Base-by-base conservation (phyloP, 2,888 invertebrate species). In the Caradrina clavipalpis region DNA sequence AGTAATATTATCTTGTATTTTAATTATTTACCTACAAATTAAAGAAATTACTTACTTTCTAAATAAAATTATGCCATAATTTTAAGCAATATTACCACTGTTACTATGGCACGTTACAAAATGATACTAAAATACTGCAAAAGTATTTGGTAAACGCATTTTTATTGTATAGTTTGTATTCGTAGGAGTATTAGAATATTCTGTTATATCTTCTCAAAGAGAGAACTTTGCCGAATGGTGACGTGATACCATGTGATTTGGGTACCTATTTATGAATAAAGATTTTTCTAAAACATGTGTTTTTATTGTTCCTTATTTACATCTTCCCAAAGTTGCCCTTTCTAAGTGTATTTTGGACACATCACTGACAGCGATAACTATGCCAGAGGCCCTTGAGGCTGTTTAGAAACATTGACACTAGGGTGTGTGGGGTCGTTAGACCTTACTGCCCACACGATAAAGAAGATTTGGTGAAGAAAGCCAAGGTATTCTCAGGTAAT, bases 171-270 rank as follows among this genome's bases (percentile, higher is more conserved):
- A 78, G 68, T 64, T 54, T 54, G 59, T 58, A 73, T 19, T 47
- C 56, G n/a, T 59, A 42, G 31, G 50, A 60, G 39, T 69, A 59
- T 39, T 60, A 66, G 51, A 71, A 31, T 61, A 67, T 68, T 69
- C 73, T 71, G 68, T 80, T 74, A 66, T 47, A 53, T 65, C 59
- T 62, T 78, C 73, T 75, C 22, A 0, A 39, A 35, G 67, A 61
- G 69, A 80, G 78, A 79, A 78, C 47, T 81, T 87, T 88, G 89
- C 88, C 88, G 83, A 80, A 82, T 85, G 82, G 84, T 88, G 81
- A 88, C 86, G 91, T 92, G 91, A 92, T 92, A 90, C 87, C 88
- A 86, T 92, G 93, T 92, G 92, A 93, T 93, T 90, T 91, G 93
- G 78, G 78, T 81, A 84, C 73, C 78, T 93, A 93, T 93, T 93